Base-by-base conservation (phyloP, 2,113 vertebrate species). In the Austrofundulus limnaeus region DNA sequence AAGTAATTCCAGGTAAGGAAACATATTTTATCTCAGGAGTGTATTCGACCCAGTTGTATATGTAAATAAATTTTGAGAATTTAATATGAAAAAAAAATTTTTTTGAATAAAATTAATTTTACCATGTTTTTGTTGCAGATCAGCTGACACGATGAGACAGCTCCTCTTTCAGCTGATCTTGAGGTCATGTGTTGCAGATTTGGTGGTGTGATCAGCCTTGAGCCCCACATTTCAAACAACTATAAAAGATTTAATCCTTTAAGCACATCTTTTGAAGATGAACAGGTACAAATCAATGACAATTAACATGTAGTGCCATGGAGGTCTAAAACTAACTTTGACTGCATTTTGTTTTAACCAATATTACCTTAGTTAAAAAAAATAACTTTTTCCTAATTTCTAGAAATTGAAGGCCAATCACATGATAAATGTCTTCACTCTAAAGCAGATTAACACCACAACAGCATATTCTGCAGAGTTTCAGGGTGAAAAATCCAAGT, bases 351-450 rank as follows among this genome's bases (percentile, higher is more conserved):
- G 20, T 56, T 67, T 21, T 11, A 11, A 14, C 45, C 45, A 23
- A 21, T 42, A 61, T 51, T 61, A 9, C 25, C 34, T 65, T 20
- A 31, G 46, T 24, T 48, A 21, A 54, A 25, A 16, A 43, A 41
- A 14, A 56, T 47, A 43, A 50, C 3, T 41, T 41, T 20, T 6
- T 8, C 20, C 12, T n/a, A n/a, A 28, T 60, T 11, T 11, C 23
- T 54, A 24, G 17, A 39, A 56, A 39, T 49, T 42, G 54, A 14
- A 60, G 24, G n/a, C 15, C 61, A 50, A 19, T 66, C 20, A 65
- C 16, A 42, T 10, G 28, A 47, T 46, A 34, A 25, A 51, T 9
- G n/a, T 47, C 41, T 46, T 3, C 15, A 5, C 12, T 24, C 16
- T 42, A 37, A 52, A 64, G 7, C 42, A 15, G 20, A 52, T 57